A percentile compares a stretch with the other conserved stretches of the same genome.
These are phyloP conservation scores for Caenorhabditis imperialis DNA, from an alignment of 2,888 invertebrate genomes.

Conservation along the genomic window DNA sequence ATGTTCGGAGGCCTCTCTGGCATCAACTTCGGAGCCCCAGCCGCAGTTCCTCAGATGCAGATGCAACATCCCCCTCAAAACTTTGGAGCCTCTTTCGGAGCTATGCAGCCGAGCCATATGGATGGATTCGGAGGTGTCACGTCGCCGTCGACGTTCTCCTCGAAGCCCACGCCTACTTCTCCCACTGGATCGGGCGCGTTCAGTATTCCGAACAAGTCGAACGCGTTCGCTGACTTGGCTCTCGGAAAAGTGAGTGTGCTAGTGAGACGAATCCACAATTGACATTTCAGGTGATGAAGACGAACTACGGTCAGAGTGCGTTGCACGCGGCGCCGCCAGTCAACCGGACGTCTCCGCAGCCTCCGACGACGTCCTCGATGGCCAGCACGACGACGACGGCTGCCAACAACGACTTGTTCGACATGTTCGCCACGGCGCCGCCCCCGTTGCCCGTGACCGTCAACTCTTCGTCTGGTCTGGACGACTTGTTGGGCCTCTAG, in stretches of 20 bases:
- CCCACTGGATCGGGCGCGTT: slow-evolving; percentile 43
- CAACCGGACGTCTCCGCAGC: slow-evolving; percentile 12
- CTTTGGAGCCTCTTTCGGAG: slow-evolving; percentile 17
- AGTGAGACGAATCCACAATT: no score
- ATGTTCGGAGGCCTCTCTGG: slow-evolving; percentile 49
- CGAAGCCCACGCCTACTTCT: slow-evolving; percentile 36
- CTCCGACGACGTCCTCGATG: slow-evolving; percentile 5
- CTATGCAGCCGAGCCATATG: slow-evolving; percentile 4
- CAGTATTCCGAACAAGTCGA: slow-evolving; percentile 56
- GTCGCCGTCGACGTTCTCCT: background rate
- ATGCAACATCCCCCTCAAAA: slow-evolving; percentile 13
- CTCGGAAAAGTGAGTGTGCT: slow-evolving; percentile 57
- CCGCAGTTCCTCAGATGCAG: slow-evolving; percentile 12
- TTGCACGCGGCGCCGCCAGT: slow-evolving; percentile 11
- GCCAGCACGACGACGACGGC: slow-evolving; percentile 10
- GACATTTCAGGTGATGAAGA: slow-evolving; percentile 48
- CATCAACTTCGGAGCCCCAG: slow-evolving; percentile 33
- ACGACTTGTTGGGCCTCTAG: slow-evolving; percentile 58
- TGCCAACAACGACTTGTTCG: slow-evolving; percentile 52
- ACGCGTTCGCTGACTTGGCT: slow-evolving; percentile 63
- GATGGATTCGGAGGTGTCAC: slow-evolving; percentile 23
- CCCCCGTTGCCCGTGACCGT: slow-evolving; percentile 45
- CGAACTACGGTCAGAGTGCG: slow-evolving; percentile 55
- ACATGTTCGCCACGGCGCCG: slow-evolving; percentile 49
- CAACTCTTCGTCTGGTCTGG: slow-evolving; percentile 47